Percentiles rank a stretch among this genome's conserved stretches.
Evolutionary conservation across 1,140 invertebrate species (phyloP).

Genomic region (Sogatella furcifera): DNA sequence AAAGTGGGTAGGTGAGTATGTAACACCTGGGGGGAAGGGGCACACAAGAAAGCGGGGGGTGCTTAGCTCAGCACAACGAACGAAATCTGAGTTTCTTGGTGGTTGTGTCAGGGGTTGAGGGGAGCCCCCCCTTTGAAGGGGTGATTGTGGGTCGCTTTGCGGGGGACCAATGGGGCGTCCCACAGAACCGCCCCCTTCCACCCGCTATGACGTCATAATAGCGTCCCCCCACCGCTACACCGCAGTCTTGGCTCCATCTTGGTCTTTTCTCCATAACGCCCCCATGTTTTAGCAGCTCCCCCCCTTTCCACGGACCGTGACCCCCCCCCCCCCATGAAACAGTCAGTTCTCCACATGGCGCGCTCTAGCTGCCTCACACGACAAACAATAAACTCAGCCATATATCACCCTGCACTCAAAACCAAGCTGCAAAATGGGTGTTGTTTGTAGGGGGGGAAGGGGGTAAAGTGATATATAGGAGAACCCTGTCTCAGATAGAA

Average conservation of each 20-base stretch:
- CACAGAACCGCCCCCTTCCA: slow-evolving; percentile 13
- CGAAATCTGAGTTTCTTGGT: background rate
- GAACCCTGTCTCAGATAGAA: too few species aligned
- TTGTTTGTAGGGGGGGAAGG: too few species aligned
- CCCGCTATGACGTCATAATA: slow-evolving; percentile 6
- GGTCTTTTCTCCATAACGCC: too few species aligned
- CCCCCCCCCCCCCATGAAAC: too few species aligned
- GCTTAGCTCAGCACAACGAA: background rate
- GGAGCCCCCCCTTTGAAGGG: background rate
- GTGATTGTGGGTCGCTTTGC: slow-evolving; percentile 20
- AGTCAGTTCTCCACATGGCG: slow-evolving; percentile 12
- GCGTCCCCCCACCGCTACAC: background rate
- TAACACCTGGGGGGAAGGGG: background rate
- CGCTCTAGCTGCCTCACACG: background rate
- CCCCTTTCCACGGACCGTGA: background rate
- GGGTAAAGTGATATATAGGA: too few species aligned
- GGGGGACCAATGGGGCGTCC: slow-evolving; percentile 26
- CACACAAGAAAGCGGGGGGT: background rate
- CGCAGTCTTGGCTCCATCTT: slow-evolving; percentile 10
- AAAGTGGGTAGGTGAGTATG: background rate
- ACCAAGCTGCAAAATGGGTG: too few species aligned
- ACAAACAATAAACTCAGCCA: slow-evolving; percentile 18
- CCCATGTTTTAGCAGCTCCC: too few species aligned
- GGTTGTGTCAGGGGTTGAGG: background rate
- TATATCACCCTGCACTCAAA: background rate